Evolutionary conservation across 2,113 vertebrate genomes (phyloP), one percentile per base, ranked within the genome.

Genomic region (Acanthochromis polyacanthus): DNA sequence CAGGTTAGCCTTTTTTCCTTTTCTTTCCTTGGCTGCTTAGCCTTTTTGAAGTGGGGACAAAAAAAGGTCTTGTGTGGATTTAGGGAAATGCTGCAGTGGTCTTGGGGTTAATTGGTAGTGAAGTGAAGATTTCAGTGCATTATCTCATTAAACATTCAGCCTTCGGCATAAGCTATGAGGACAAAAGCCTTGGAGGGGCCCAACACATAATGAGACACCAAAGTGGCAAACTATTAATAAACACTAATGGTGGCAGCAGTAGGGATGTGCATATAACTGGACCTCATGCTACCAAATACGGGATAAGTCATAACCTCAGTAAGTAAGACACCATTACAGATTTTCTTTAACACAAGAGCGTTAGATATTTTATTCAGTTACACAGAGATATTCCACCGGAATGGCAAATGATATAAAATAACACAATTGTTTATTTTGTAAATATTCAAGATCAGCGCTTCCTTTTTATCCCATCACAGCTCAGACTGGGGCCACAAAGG

Each of bases 1-100:
- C 96, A 96, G 96, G 96, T 97, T 98, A 96, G 97, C 95, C 96
- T 96, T 98, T 97, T 97, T 97, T 95, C 96, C 95, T 95, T 95
- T 92, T 94, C 94, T 95, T 94, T 96, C 93, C 93, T 94, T 61
- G 68, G 73, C 71, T 94, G 94, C 96, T 97, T 96, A 96, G 95
- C 95, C 96, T 96, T 96, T 96, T 93, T 93, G 75, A 92, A 96
- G 96, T 94, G 90, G 92, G 95, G 93, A 96, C 95, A 96, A 96
- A 88, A 89, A 74, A 74, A 86, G 9, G 96, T 95, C 95, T 95
- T 96, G 92, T 97, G 96, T 97, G 96, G 96, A 96, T 98, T 98
- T 98, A 98, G 94, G 94, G 94, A 94, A 97, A 96, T 94, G 95
- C 95, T 95, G 94, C 94, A 93, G 92, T 96, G 96, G 94, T 96